Evolutionary conservation across 2,888 invertebrate species (phyloP).

Genomic region (Drosophila emarginata): DNA sequence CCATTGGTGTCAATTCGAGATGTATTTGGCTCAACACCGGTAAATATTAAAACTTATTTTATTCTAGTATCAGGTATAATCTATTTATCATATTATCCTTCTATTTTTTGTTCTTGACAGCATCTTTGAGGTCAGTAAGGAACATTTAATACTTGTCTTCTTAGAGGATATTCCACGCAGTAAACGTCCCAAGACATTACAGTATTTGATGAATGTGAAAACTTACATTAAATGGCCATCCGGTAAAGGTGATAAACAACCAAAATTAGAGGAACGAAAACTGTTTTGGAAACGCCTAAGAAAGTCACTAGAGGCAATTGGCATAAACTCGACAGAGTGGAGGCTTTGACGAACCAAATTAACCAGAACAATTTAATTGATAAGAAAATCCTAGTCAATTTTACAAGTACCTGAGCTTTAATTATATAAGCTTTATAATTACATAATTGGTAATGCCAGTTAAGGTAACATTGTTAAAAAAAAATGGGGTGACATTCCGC

Average conservation of each 20-base stretch:
- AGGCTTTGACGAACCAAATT: conserved; percentile 28
- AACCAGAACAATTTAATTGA: not conserved
- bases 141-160: conserved; percentile 86
- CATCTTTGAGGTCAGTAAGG: conserved; percentile 85
- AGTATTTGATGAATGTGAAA: conserved; percentile 87
- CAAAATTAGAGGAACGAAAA: conserved; percentile 77
- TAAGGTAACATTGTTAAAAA: too few relatives aligned
- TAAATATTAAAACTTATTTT: conserved; percentile 47
- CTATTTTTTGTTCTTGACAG: conserved; percentile 69
- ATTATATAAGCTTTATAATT: too few relatives aligned
- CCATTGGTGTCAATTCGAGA: conserved; percentile 89
- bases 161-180: conserved; percentile 86
- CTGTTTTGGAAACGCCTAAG: conserved; percentile 81
- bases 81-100: not conserved
- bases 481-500: too few relatives aligned
- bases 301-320: conserved; percentile 73
- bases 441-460: not conserved
- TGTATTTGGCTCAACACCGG: conserved; percentile 88
- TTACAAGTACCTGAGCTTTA: conserved; percentile 57
- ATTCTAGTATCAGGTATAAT: not conserved
- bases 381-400: conserved; percentile 56
- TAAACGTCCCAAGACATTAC: conserved; percentile 85
- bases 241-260: conserved; percentile 49
- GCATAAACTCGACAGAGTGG: conserved; percentile 49
- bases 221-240: conserved; percentile 88